Evolutionary conservation across 1,140 invertebrate species (phyloP), one percentile per base, ranked within the genome.

Genomic region (Parasteatoda tepidariorum): DNA sequence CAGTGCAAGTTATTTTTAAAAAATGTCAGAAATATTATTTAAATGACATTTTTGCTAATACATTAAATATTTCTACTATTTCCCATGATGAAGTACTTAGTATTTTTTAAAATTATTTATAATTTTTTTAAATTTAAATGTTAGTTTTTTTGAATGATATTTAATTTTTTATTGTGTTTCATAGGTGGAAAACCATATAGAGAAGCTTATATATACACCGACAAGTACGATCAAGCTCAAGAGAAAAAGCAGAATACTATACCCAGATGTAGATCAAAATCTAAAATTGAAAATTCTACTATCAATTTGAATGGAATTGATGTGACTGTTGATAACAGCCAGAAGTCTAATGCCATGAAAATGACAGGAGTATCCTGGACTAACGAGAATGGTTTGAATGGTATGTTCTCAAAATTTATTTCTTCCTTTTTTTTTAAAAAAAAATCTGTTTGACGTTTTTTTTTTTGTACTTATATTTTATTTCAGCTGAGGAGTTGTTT

Each of bases 141-240:
- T 22, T 7, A 30, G 15, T 66, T 30, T 30, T 61, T 66, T 31
- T 28, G 31, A 66, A 28, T 48, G 38, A 13, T 2, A 13, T 15
- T 31, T 30, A 30, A 66, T 66, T 66, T 64, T 64, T 31, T 71
- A 3, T 55, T 13, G n/a, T 71, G 11, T 30, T 61, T 75, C 55
- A 11, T 28, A 84, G 82, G 71, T 57, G 71, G 71, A 0, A 87
- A 88, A 66, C 74, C 88, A 38, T 90, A 89, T 81, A 86, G 89
- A 61, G 90, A 91, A 84, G 88, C 89, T 11, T 90, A 90, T 84
- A 89, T 90, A 67, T 90, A 89, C 85, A 81, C 75, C 68, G 85
- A 84, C 34, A 71, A 75, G 30, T n/a, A 41, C 7, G 78, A 84
- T n/a, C 66, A 75, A 59, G 83, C 86, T 59, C 88, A 89, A 55